Evolutionary conservation across 1,140 invertebrate genomes (phyloP), one percentile per base, ranked within the genome.

Genomic region (Conus betulinus): DNA sequence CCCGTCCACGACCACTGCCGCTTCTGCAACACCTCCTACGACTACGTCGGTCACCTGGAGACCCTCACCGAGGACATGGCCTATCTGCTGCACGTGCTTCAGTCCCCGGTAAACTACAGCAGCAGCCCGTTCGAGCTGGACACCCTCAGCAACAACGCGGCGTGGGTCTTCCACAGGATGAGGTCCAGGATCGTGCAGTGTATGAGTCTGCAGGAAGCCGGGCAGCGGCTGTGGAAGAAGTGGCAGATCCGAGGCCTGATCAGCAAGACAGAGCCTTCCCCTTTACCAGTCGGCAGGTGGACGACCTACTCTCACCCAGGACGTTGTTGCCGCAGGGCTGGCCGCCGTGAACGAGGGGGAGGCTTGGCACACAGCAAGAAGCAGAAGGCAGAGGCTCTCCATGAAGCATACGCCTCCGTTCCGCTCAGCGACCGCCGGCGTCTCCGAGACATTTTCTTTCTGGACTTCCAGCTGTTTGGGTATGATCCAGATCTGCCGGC

Each of bases 181-280:
- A 89, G 85, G 63, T 39, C 39, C 3, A 71, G 88, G 53, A 91
- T 93, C 53, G 52, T 76, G 13, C 88, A 90, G 20, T 87, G 85
- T 53, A 87, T 87, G 71, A 55, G 39, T 39, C 51, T 78, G 71
- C 52, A 87, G 51, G 91, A 92, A n/a, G 93, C 92, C 8, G 84
- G 91, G 8, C 91, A 89, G 51, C 83, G 93, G 17, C 89, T 92
- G n/a, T 94, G 91, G 91, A 81, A 89, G 23, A 94, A 93, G 51
- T 87, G 92, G 83, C 92, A 93, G 85, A 94, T 94, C 51, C 87
- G 93, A 13, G 93, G 93, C n/a, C 91, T 94, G 55, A 74, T 94
- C 15, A 90, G 90, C 74, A 92, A 92, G 78, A 55, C 92, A n/a
- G 90, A 51, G 76, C 74, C 90, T 92, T 89, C 92, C 93, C 15